Percentiles rank a stretch among this genome's conserved stretches.
Conservation (phyloP, 2,888 invertebrate species). For the Orthosia incerta region DNA sequence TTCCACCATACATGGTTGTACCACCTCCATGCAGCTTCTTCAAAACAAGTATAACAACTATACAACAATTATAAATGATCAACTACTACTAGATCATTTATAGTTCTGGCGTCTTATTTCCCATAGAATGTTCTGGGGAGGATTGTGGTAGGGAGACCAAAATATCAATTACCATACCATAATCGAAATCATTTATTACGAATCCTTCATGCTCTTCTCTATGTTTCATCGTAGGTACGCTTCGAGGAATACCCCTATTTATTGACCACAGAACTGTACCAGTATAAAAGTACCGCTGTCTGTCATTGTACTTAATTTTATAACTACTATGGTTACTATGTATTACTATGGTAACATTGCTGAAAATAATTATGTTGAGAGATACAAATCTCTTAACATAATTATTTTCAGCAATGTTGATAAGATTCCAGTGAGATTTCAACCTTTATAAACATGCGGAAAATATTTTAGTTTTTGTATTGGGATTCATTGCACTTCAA, state of each 20-base stretch:
- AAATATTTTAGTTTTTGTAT: background rate
- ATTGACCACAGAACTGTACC: constrained; percentile 5
- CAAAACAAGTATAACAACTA: too few relatives aligned
- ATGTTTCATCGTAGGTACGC: too few relatives aligned
- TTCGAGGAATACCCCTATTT: too few relatives aligned
- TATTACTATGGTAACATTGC: too few relatives aligned
- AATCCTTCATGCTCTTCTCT: too few relatives aligned
- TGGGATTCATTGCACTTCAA: background rate
- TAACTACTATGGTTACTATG: constrained; percentile 14
- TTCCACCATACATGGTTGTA: too few relatives aligned
- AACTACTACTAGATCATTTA: too few relatives aligned
- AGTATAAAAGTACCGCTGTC: constrained; percentile 5
- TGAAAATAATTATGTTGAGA: too few relatives aligned
- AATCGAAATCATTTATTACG: background rate
- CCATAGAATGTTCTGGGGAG: background rate
- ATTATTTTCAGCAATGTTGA: background rate
- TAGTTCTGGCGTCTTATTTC: too few relatives aligned
- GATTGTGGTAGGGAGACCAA: too few relatives aligned
- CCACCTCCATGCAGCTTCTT: too few relatives aligned
- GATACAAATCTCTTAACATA: background rate
- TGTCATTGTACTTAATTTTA: constrained; percentile 14
- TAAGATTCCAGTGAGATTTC: background rate
- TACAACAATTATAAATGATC: too few relatives aligned
- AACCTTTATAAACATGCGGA: background rate
- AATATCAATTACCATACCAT: constrained; percentile 7